These are phyloP conservation scores for Circaetus cinerascens DNA, from an alignment of 2,113 vertebrate genomes.

Conservation along the genomic window DNA sequence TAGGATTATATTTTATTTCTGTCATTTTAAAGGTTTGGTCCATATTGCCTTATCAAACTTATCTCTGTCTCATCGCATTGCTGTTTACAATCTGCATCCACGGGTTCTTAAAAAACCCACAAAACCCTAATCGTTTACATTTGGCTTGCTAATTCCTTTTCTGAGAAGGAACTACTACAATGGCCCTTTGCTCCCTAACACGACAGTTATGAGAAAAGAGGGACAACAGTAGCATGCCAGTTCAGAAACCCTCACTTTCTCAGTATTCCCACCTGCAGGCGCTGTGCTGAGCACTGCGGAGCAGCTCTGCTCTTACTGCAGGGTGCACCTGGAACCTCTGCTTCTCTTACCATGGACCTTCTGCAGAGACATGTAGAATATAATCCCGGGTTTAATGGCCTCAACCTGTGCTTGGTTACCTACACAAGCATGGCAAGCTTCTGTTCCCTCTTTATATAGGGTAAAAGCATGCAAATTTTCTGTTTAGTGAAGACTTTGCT, in stretches of 20 bases:
- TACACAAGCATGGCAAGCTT: not conserved
- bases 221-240: not conserved
- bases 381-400: not conserved
- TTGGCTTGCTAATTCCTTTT: not conserved
- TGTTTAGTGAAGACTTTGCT: not conserved
- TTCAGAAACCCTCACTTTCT: fast-evolving
- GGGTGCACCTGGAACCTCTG: not conserved
- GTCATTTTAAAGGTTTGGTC: not conserved
- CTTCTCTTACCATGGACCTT: not conserved
- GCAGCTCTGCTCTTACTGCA: not conserved
- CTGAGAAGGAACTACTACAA: not conserved
- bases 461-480: not conserved
- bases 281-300: not conserved
- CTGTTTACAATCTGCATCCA: not conserved
- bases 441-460: not conserved
- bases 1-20: not conserved
- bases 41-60: not conserved
- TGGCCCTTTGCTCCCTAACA: not conserved
- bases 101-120: not conserved
- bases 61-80: not conserved
- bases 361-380: not conserved
- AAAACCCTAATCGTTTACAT: not conserved
- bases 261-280: fast-evolving
- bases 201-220: not conserved
- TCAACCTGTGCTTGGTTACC: not conserved